Conservation (phyloP, 2,797 vertebrate species). For the Gephyroberyx darwinii region DNA sequence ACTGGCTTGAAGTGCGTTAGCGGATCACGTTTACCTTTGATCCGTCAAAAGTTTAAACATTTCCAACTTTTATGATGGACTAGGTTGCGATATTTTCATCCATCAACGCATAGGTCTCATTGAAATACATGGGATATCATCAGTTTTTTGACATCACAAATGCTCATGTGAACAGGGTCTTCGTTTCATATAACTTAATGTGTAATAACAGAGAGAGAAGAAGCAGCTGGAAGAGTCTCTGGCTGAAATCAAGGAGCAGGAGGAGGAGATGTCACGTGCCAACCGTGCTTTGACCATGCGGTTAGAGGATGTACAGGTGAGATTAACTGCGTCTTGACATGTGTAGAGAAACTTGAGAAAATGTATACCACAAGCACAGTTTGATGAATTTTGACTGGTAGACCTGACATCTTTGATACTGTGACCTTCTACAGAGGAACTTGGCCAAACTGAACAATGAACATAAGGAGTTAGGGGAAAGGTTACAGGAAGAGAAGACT, state of each 20-base stretch:
- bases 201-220: constrained; percentile 84
- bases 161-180: too few relatives aligned
- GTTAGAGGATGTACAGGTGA: constrained; percentile 88
- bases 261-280: constrained; percentile 82
- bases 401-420: neutral
- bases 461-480: constrained; percentile 84
- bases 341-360: neutral
- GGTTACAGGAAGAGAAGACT: constrained; percentile 84
- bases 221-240: constrained; percentile 85
- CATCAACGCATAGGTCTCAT: too few relatives aligned
- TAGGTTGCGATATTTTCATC: too few relatives aligned
- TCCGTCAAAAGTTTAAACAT: too few relatives aligned
- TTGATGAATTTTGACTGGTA: neutral
- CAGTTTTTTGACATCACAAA: too few relatives aligned
- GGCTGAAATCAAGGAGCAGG: constrained; percentile 82
- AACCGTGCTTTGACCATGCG: constrained; percentile 84
- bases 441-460: constrained; percentile 82
- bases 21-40: too few relatives aligned
- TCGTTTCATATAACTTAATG: neutral
- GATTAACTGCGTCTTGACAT: neutral
- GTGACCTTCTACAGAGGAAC: constrained; percentile 79
- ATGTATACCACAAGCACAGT: neutral
- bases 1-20: too few relatives aligned
- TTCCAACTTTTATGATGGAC: too few relatives aligned
- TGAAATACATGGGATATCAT: too few relatives aligned